phyloP scores from a whole-genome alignment of 1,140 invertebrate genomes.

The Magallana angulata region DNA sequence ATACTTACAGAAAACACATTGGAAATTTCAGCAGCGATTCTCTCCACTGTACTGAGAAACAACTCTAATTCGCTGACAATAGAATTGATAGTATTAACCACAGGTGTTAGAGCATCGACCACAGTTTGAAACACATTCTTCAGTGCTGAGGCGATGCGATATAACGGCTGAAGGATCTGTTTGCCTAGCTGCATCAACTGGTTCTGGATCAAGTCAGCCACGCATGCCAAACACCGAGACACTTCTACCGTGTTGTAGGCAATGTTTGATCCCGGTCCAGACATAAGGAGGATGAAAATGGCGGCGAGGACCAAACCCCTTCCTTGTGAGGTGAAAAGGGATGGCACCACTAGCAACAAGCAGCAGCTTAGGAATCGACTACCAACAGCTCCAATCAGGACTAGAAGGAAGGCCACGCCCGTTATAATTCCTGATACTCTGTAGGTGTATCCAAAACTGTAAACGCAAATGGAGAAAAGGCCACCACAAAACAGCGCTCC shows the following conservation, averaged over 20 bases:
- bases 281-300: slow-evolving; percentile 48
- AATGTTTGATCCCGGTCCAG: slow-evolving; percentile 48
- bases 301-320: slow-evolving; percentile 24
- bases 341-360: slow-evolving; percentile 42
- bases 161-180: slow-evolving; percentile 39
- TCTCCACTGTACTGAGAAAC: slow-evolving; percentile 3
- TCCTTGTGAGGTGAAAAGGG: slow-evolving; percentile 45
- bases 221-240: slow-evolving; percentile 49
- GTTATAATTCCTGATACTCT: not conserved
- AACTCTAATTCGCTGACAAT: slow-evolving; percentile 14
- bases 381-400: not conserved
- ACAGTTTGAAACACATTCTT: slow-evolving; percentile 25
- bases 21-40: not conserved
- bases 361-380: slow-evolving; percentile 41
- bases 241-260: slow-evolving; percentile 47
- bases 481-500: not conserved
- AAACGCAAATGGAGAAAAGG: slow-evolving; percentile 14
- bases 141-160: slow-evolving; percentile 21
- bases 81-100: slow-evolving; percentile 13
- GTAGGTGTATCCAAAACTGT: not conserved
- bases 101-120: not conserved
- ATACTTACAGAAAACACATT: not conserved
- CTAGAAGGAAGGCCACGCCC: not conserved
- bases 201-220: slow-evolving; percentile 51
- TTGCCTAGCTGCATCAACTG: slow-evolving; percentile 39